Evolutionary conservation across 2,888 invertebrate species (phyloP).

Genomic region (Liodrosophila aerea): DNA sequence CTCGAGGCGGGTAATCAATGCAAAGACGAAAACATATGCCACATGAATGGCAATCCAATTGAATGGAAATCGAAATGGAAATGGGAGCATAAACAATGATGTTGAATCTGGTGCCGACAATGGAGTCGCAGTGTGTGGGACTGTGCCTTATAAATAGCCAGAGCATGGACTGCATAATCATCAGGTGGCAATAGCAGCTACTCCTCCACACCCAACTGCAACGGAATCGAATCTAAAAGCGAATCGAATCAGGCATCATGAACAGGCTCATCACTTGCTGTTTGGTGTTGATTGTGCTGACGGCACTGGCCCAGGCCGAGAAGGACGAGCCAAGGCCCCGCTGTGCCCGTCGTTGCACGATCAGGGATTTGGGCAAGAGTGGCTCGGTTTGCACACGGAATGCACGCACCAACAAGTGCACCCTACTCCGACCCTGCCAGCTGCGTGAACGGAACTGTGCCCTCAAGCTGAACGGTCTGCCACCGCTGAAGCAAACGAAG

Average conservation of each 20-base stretch:
- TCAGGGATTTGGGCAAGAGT: slow-evolving; percentile 27
- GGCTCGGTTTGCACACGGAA: slow-evolving; percentile 52
- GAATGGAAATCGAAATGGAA: too few species aligned
- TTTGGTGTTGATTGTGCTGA: slow-evolving; percentile 42
- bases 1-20: too few species aligned
- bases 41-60: too few species aligned
- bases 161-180: neutral
- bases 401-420: slow-evolving; percentile 40
- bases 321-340: neutral
- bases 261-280: slow-evolving; percentile 38
- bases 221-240: neutral
- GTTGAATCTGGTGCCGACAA: too few species aligned
- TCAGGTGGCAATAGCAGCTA: neutral
- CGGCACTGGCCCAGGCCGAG: slow-evolving; percentile 25
- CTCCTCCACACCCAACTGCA: slow-evolving; percentile 7
- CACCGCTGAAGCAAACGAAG: slow-evolving; percentile 8
- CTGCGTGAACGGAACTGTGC: slow-evolving; percentile 66
- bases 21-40: too few species aligned
- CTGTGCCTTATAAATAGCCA: slow-evolving; percentile 29
- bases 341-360: slow-evolving; percentile 47
- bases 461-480: slow-evolving; percentile 19
- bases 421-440: slow-evolving; percentile 53
- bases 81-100: too few species aligned
- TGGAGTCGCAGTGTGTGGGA: too few species aligned
- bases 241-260: slow-evolving; percentile 21